Evolutionary conservation across 2,797 vertebrate species (phyloP).

Genomic region (Pangasius macronema): DNA sequence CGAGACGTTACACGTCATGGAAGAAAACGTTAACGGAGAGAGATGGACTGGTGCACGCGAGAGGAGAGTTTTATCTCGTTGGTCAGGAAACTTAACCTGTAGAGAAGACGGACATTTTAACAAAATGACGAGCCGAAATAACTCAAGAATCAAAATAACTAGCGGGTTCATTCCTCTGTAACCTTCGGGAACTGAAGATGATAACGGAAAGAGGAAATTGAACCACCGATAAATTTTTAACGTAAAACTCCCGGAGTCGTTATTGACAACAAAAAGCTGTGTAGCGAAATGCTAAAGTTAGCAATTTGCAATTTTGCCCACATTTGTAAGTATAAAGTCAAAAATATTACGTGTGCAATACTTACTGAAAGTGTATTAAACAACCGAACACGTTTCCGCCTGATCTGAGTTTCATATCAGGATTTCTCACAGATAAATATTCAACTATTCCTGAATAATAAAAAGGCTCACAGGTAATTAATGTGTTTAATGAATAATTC

Average conservation of each 20-base stretch:
- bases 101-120: neutral
- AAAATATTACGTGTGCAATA: neutral
- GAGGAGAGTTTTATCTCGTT: neutral
- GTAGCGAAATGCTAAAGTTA: neutral
- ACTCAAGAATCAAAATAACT: too few species aligned
- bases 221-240: neutral
- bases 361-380: too few species aligned
- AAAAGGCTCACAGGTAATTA: neutral
- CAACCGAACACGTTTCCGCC: neutral
- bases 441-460: neutral
- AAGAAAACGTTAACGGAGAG: neutral
- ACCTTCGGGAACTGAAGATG: too few species aligned
- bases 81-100: neutral
- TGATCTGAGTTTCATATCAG: neutral
- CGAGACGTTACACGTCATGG: neutral
- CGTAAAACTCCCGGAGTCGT: neutral
- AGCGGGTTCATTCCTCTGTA: too few species aligned
- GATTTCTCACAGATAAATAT: neutral
- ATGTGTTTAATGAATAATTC: neutral
- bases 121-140: too few species aligned
- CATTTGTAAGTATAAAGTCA: neutral
- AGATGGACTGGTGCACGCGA: neutral
- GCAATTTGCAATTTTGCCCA: too few species aligned
- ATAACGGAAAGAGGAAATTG: neutral
- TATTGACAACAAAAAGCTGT: neutral